phyloP scores from a whole-genome alignment of 2,797 vertebrate species.

The Varecia variegata region DNA sequence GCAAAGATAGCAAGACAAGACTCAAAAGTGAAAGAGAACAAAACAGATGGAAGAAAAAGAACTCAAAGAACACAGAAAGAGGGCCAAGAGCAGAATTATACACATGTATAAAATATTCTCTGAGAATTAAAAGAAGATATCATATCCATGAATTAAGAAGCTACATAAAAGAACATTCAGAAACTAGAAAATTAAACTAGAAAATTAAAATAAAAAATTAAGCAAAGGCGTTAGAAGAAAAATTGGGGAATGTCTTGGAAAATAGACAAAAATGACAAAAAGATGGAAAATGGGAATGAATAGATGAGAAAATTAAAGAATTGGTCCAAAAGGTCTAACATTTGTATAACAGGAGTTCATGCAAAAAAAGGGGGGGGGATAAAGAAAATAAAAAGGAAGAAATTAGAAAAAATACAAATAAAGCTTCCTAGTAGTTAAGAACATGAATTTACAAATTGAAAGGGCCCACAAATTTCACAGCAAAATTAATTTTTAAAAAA shows the following conservation, averaged over 20 bases:
- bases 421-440: background rate
- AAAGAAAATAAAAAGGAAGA: slow-evolving; percentile 1
- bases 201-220: slow-evolving; percentile 35
- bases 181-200: background rate
- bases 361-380: background rate
- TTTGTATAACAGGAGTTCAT: slow-evolving; percentile 28
- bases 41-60: background rate
- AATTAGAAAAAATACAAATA: slow-evolving; percentile 32
- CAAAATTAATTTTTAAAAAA: slow-evolving; percentile 1
- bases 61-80: background rate
- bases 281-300: background rate
- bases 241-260: slow-evolving; percentile 5
- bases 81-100: background rate
- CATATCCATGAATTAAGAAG: background rate
- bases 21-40: slow-evolving; percentile 27
- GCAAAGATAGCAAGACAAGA: background rate
- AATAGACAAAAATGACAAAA: slow-evolving; percentile 47
- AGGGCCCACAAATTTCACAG: background rate
- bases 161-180: slow-evolving; percentile 22
- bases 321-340: background rate
- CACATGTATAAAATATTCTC: background rate
- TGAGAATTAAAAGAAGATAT: background rate
- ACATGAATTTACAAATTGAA: slow-evolving; percentile 29
- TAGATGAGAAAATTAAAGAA: slow-evolving; percentile 22
- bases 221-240: background rate